A percentile compares a stretch with the other conserved stretches of the same genome.
Conservation (phyloP, 2,888 invertebrate species). For the Boloria euphrosyne region DNA sequence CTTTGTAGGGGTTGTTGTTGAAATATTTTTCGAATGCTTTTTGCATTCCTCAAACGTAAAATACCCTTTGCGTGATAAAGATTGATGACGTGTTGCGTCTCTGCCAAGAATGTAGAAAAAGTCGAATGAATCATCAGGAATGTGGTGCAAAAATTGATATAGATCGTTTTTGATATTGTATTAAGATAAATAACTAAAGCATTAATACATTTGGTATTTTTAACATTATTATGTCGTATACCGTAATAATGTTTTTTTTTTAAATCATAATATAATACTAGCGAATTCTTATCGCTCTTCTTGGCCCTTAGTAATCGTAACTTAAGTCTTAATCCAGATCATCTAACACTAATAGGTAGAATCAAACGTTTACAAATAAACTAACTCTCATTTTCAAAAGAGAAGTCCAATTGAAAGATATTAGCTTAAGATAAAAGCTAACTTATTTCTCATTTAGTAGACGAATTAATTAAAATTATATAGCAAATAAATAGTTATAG, state of each 20-base stretch:
- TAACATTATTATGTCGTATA: neutral
- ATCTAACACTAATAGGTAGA: too few species aligned
- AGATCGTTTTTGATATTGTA: constrained; percentile 4
- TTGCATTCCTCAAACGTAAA: neutral
- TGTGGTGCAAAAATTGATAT: constrained; percentile 3
- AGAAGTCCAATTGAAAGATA: too few species aligned
- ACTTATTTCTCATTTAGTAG: too few species aligned
- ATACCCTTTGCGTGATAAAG: constrained; percentile 9
- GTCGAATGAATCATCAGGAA: constrained; percentile 1
- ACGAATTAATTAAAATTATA: too few species aligned
- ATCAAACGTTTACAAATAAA: too few species aligned
- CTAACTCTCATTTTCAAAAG: too few species aligned
- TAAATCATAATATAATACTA: neutral
- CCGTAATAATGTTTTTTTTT: neutral
- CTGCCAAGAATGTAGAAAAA: constrained; percentile 8
- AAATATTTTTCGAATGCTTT: constrained; percentile 5
- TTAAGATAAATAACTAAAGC: constrained; percentile 7
- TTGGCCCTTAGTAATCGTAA: too few species aligned
- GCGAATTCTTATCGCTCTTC: too few species aligned
- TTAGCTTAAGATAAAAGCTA: too few species aligned
- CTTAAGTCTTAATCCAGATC: too few species aligned
- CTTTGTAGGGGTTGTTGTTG: constrained; percentile 19
- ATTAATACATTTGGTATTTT: neutral
- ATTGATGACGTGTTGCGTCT: constrained; percentile 20
- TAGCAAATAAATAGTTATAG: too few species aligned